These are phyloP conservation scores for Meloe dianella DNA, from an alignment of 2,888 invertebrate species.

Conservation along the genomic window DNA sequence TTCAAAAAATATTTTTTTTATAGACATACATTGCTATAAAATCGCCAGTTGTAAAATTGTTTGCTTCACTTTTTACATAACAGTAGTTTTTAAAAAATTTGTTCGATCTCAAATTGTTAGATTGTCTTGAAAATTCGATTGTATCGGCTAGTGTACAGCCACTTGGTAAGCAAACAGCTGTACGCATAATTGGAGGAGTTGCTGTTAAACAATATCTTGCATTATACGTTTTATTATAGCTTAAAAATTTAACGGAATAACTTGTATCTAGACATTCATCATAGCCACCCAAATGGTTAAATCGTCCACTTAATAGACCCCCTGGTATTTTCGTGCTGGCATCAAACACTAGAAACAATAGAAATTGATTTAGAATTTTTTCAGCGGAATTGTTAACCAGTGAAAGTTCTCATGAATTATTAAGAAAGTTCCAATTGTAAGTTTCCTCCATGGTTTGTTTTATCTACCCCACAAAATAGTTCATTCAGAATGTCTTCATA, in stretches of 20 bases:
- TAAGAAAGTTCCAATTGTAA: too few species aligned
- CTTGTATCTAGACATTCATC: slow-evolving; percentile 24
- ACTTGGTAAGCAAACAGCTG: neutral
- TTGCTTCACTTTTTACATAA: slow-evolving; percentile 10
- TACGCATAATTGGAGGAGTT: slow-evolving; percentile 13
- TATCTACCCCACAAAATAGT: too few species aligned
- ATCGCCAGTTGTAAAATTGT: neutral
- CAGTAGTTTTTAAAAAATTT: slow-evolving; percentile 17
- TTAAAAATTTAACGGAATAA: neutral
- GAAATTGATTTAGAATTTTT: too few species aligned
- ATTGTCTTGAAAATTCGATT: neutral
- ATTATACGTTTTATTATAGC: slow-evolving; percentile 8
- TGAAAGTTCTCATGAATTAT: too few species aligned
- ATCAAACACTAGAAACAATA: slow-evolving; percentile 26
- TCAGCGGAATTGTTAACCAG: too few species aligned
- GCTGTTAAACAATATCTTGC: slow-evolving; percentile 35
- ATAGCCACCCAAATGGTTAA: slow-evolving; percentile 25
- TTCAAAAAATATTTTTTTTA: neutral
- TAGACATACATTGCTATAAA: slow-evolving; percentile 15
- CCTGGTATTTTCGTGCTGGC: slow-evolving; percentile 27
- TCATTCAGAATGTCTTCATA: too few species aligned
- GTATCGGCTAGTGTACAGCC: neutral
- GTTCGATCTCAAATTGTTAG: neutral
- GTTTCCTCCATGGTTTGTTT: too few species aligned
- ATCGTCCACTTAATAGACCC: slow-evolving; percentile 21